Evolutionary conservation across 1,140 invertebrate genomes (phyloP).

Genomic region (fruit fly (Drosophila melanogaster)): DNA sequence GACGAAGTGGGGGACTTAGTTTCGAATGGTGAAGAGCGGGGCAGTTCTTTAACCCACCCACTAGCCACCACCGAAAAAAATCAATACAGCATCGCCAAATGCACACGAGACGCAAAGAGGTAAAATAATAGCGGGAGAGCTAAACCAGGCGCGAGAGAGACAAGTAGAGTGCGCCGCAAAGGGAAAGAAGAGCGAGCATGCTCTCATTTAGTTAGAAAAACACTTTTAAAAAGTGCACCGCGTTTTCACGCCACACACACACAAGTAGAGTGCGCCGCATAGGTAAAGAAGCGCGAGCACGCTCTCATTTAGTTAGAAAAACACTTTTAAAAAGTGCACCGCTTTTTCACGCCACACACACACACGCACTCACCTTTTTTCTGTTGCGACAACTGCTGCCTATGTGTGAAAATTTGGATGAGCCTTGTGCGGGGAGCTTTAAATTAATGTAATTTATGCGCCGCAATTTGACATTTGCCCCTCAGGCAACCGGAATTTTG

Average conservation of each 20-base stretch:
- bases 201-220: constrained; percentile 7
- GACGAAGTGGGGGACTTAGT: not conserved
- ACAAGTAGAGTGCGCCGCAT: too few relatives aligned
- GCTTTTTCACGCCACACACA: too few relatives aligned
- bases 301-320: too few relatives aligned
- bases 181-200: constrained; percentile 11
- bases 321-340: too few relatives aligned
- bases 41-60: constrained; percentile 21
- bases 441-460: constrained; percentile 38
- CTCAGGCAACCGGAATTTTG: constrained; percentile 1
- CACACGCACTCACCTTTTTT: constrained; percentile 29
- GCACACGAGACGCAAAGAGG: constrained; percentile 43
- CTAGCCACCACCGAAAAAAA: constrained; percentile 55
- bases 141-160: constrained; percentile 21
- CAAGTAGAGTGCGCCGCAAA: constrained; percentile 16
- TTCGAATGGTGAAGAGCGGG: constrained; percentile 1
- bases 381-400: constrained; percentile 21
- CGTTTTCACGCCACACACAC: constrained; percentile 29
- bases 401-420: constrained; percentile 16
- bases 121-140: constrained; percentile 18
- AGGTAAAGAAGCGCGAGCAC: too few relatives aligned
- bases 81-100: constrained; percentile 78
- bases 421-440: constrained; percentile 20
- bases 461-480: constrained; percentile 34
- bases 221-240: constrained; percentile 21